A percentile compares a stretch with the other conserved stretches of the same genome.
Conservation (phyloP, 2,113 vertebrate species). For the Sialia sialis region DNA sequence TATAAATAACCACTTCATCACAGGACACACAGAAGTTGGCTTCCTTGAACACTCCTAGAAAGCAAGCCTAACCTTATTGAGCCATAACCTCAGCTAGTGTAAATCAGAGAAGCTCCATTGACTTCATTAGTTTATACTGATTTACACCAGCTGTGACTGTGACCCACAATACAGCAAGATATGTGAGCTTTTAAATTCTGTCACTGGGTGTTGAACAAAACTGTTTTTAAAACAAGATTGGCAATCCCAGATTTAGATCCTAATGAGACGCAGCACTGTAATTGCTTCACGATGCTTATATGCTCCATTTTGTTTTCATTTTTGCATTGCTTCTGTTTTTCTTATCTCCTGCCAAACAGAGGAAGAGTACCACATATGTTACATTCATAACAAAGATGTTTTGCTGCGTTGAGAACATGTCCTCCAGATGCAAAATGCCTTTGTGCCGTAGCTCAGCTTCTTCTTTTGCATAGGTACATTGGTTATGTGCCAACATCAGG, state of each 20-base stretch:
- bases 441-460: neutral
- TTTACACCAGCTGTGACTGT: conserved; percentile 46
- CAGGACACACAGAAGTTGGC: conserved; percentile 64
- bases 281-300: conserved; percentile 46
- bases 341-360: conserved; percentile 64
- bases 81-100: conserved; percentile 40
- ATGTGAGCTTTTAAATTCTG: conserved; percentile 44
- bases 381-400: conserved; percentile 36
- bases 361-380: conserved; percentile 42
- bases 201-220: conserved; percentile 43
- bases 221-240: conserved; percentile 47
- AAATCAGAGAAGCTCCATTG: conserved; percentile 47
- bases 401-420: neutral
- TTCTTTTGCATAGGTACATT: neutral
- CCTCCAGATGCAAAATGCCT: conserved; percentile 32
- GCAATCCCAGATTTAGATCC: conserved; percentile 43
- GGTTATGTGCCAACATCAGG: neutral
- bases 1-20: conserved; percentile 72
- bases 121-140: conserved; percentile 36
- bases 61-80: conserved; percentile 52
- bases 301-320: conserved; percentile 57
- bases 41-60: conserved; percentile 64
- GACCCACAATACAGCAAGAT: conserved; percentile 6
- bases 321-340: conserved; percentile 64
- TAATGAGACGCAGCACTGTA: conserved; percentile 45